Evolutionary conservation across 2,888 invertebrate genomes (phyloP).

Genomic region (Cantharis nigra): DNA sequence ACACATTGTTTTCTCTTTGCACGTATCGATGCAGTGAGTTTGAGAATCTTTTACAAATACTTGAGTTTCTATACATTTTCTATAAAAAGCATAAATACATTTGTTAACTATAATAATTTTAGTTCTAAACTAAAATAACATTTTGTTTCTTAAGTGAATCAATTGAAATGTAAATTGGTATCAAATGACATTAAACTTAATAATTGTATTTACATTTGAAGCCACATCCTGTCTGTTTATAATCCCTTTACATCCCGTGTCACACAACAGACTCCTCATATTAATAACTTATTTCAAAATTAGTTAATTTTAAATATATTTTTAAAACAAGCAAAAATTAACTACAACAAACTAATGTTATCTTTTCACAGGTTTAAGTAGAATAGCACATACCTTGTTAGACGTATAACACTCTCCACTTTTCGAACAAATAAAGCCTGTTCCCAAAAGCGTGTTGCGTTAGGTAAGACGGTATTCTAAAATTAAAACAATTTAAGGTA

Average conservation of each 20-base stretch:
- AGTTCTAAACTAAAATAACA: not conserved
- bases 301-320: not conserved
- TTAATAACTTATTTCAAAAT: not conserved
- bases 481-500: slow-evolving; percentile 31
- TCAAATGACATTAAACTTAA: not conserved
- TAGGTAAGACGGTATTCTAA: slow-evolving; percentile 85
- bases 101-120: not conserved
- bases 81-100: slow-evolving; percentile 50
- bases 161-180: not conserved
- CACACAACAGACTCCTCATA: not conserved
- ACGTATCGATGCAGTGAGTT: slow-evolving; percentile 86
- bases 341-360: no score
- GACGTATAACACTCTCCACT: slow-evolving; percentile 81
- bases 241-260: not conserved
- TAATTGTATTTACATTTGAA: not conserved
- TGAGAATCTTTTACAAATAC: slow-evolving; percentile 82
- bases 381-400: slow-evolving; percentile 75
- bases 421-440: slow-evolving; percentile 86
- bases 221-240: not conserved
- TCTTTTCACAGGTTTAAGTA: not conserved
- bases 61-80: slow-evolving; percentile 87
- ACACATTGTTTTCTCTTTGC: slow-evolving; percentile 86
- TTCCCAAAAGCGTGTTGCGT: slow-evolving; percentile 94
- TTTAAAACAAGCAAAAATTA: no score
- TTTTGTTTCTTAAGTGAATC: not conserved